Conservation (phyloP, 2,113 vertebrate genomes). For the Psilopogon haemacephalus region DNA sequence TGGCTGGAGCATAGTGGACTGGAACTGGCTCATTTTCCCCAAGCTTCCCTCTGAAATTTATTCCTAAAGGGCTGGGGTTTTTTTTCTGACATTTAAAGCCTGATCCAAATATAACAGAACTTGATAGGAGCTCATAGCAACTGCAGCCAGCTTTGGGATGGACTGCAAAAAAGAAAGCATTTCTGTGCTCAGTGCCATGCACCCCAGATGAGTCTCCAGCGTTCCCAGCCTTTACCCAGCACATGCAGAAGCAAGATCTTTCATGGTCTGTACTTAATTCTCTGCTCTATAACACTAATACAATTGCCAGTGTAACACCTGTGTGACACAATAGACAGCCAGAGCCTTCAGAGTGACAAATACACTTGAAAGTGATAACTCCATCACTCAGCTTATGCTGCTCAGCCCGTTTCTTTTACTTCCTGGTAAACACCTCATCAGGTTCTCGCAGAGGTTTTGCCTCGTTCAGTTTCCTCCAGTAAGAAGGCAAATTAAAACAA, state of each 20-base stretch:
- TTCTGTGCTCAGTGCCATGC: neutral
- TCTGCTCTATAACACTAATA: neutral
- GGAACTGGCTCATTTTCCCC: neutral
- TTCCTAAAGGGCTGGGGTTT: neutral
- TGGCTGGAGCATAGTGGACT: neutral
- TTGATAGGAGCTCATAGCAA: accelerated
- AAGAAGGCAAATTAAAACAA: neutral
- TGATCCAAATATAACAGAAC: neutral
- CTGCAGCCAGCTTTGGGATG: neutral
- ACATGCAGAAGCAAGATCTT: accelerated
- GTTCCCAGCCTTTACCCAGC: accelerated
- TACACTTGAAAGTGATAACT: neutral
- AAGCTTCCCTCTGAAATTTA: neutral
- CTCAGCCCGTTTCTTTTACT: neutral
- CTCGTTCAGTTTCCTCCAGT: neutral
- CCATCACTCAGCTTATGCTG: neutral
- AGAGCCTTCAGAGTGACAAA: neutral
- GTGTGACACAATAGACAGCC: neutral
- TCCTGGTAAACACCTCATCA: neutral
- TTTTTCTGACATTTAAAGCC: neutral
- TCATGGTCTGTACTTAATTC: neutral
- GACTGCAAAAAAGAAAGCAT: neutral
- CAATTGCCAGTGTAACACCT: neutral
- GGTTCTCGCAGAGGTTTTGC: neutral
- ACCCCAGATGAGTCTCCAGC: accelerated